Evolutionary conservation across 2,113 vertebrate species (phyloP), one percentile per base, ranked within the genome.

Genomic region (Anarhynchus alexandrinus): DNA sequence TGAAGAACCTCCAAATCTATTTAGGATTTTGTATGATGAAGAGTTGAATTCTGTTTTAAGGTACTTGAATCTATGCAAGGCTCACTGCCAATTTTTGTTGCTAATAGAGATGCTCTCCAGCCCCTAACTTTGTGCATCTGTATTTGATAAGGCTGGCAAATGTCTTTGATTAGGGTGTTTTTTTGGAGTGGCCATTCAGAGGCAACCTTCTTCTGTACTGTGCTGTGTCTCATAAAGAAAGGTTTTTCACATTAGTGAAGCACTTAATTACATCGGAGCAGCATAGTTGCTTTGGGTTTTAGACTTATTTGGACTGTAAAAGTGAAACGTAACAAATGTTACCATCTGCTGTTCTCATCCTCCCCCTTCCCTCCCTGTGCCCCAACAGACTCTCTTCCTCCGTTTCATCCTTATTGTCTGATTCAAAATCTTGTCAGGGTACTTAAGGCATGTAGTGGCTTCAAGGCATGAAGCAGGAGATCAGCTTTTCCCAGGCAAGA

Each of bases 91-190:
- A 23, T 94, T 96, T 97, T 96, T 96, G 93, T 94, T 97, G 93
- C 71, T 96, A 96, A 69, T 65, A 94, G 95, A 96, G 95, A 90
- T 84, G 71, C 70, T 97, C 95, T 96, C 77, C 78, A 76, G 49
- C 78, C 45, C 65, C 57, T 94, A 74, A 83, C 61, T 92, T 92
- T 88, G 79, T 97, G 94, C 97, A 97, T 98, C 97, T 98, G 97
- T 97, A 86, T 98, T 97, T 98, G 96, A 98, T 98, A 97, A 98
- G 86, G 71, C 73, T 93, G 80, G 79, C 94, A 97, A 97, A 97
- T 98, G 96, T 88, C 96, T 98, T 98, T 98, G 96, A 98, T 98
- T 98, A 98, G 96, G 83, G 54, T 86, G 42, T 17, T 23, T 96
- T 97, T 88, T 92, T 96, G 88, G 96, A 93, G 94, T 96, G 96